Conservation (phyloP, 2,113 vertebrate species). For the Chaetura pelagica region DNA sequence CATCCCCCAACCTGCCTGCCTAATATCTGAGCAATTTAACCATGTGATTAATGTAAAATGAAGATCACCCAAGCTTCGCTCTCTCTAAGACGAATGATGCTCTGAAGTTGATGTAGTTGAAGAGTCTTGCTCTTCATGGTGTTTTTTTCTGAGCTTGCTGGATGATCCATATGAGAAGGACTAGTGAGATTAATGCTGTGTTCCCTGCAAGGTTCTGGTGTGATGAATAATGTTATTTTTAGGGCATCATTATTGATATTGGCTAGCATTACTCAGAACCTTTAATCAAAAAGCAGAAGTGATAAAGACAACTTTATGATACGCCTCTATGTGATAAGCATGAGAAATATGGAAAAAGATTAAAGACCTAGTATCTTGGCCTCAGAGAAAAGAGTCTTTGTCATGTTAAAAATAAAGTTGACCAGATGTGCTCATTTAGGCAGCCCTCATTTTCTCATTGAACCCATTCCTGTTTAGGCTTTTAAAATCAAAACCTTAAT, state of each 20-base stretch:
- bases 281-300: constrained; percentile 66
- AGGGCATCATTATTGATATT: constrained; percentile 22
- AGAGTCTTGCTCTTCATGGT: not conserved
- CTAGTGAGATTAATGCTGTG: not conserved
- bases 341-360: constrained; percentile 74
- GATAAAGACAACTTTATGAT: constrained; percentile 62
- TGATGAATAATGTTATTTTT: constrained; percentile 45
- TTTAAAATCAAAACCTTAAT: constrained; percentile 17
- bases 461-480: not conserved
- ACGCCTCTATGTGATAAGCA: constrained; percentile 56
- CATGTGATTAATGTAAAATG: not conserved
- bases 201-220: not conserved
- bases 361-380: constrained; percentile 68
- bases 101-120: not conserved
- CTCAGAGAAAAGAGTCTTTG: constrained; percentile 68
- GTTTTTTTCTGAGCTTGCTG: not conserved
- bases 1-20: not conserved
- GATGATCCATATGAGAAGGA: not conserved
- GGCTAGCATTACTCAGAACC: constrained; percentile 39
- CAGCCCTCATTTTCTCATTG: not conserved
- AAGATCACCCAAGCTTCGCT: not conserved
- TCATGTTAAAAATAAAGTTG: constrained; percentile 57
- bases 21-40: not conserved
- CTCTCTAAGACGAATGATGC: not conserved
- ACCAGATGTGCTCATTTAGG: constrained; percentile 64